Evolutionary conservation across 2,888 invertebrate species (phyloP), one percentile per base, ranked within the genome.

Genomic region (Esperia sulphurella): DNA sequence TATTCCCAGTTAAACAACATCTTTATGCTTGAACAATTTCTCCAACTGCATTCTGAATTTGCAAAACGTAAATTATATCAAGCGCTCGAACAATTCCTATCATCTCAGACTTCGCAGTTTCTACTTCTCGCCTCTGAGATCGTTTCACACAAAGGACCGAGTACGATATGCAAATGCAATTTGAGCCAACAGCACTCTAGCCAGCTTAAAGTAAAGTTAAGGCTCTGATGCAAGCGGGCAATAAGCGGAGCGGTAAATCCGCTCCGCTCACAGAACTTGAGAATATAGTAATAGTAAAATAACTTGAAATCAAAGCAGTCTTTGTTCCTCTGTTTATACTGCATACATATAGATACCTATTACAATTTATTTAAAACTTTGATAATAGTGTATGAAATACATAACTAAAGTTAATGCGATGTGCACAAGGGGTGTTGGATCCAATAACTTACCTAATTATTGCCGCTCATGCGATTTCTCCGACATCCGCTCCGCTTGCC

Each of bases 101-200:
- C 43, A 42, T 46, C 47, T 35, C 9, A 35, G 38, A 44, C 41
- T 68, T 70, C 65, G 69, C 64, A 59, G 61, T 58, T 63, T 58
- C 58, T 50, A 52, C 52, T 57, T 60, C 61, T 57, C 58, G 49
- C 53, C 51, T 57, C 45, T 31, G 31, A 52, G 49, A 54, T 49
- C 46, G 45, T 55, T 52, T 54, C 47, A 46, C 59, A 54, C 64
- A 58, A 61, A 61, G 56, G 55, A 58, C 52, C 48, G 52, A 57
- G 55, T 64, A 66, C 69, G 68, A 72, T 80, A 85, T 85, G 87
- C 81, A 86, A 87, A 87, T 88, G 85, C 78, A 87, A 86, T 86
- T 85, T 80, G 59, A 72, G 67, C 68, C 75, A 83, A 85, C 79
- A 81, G 68, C 72, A 63, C 72, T 71, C 65, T 50, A 55, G 59